phyloP scores from a whole-genome alignment of 1,140 invertebrate genomes.

The Alviniconcha marisindica region DNA sequence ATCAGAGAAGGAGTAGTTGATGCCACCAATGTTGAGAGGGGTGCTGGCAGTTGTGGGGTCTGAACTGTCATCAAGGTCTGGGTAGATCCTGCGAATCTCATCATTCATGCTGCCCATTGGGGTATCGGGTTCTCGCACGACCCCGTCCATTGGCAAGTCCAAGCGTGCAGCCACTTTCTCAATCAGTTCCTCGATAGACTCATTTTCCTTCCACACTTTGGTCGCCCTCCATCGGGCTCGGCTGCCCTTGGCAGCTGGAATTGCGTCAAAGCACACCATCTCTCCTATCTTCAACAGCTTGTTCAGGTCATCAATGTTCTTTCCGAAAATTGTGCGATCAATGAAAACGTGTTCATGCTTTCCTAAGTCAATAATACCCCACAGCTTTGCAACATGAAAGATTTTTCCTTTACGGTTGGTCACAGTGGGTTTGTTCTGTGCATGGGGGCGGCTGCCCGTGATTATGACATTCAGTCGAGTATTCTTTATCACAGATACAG shows the following conservation, averaged over 20 bases:
- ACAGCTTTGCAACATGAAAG: constrained; percentile 76
- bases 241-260: constrained; percentile 76
- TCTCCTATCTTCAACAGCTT: constrained; percentile 74
- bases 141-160: constrained; percentile 61
- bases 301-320: constrained; percentile 74
- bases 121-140: constrained; percentile 58
- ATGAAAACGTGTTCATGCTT: constrained; percentile 78
- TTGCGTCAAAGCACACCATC: constrained; percentile 75
- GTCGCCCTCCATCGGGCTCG: constrained; percentile 75
- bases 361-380: constrained; percentile 77
- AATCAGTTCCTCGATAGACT: constrained; percentile 71
- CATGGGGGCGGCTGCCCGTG: constrained; percentile 70
- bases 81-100: constrained; percentile 69
- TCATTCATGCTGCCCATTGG: constrained; percentile 69
- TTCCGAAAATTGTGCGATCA: constrained; percentile 75
- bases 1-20: constrained; percentile 71
- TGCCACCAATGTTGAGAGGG: constrained; percentile 65
- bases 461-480: constrained; percentile 75
- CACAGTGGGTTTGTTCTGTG: constrained; percentile 64
- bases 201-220: constrained; percentile 75
- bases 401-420: constrained; percentile 72
- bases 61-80: constrained; percentile 67
- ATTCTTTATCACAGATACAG: constrained; percentile 72
- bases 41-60: constrained; percentile 58
- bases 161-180: constrained; percentile 69